Conservation (phyloP, 2,113 vertebrate genomes). For the Miniopterus natalensis region DNA sequence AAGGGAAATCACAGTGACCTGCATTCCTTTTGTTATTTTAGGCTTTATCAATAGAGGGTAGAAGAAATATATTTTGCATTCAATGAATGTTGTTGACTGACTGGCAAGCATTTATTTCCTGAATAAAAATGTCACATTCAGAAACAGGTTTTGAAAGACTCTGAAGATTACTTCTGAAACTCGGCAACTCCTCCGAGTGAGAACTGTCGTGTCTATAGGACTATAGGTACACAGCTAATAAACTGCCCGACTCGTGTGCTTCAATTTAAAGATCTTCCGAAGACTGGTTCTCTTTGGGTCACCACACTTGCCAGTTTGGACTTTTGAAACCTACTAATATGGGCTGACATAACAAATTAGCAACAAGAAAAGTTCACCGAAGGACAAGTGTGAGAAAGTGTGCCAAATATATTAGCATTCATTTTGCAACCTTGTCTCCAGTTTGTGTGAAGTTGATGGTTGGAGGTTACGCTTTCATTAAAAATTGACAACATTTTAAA, state of each 20-base stretch:
- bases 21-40: slow-evolving; percentile 53
- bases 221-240: slow-evolving; percentile 65
- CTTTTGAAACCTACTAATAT: slow-evolving; percentile 85
- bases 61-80: slow-evolving; percentile 56
- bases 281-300: slow-evolving; percentile 81
- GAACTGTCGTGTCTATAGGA: not conserved
- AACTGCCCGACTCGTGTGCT: slow-evolving; percentile 49
- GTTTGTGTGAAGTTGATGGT: slow-evolving; percentile 87
- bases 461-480: slow-evolving; percentile 90
- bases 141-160: slow-evolving; percentile 59
- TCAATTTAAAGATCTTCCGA: slow-evolving; percentile 79
- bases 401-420: slow-evolving; percentile 87
- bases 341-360: slow-evolving; percentile 89
- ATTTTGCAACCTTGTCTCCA: slow-evolving; percentile 84
- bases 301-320: slow-evolving; percentile 81
- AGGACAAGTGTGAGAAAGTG: slow-evolving; percentile 85
- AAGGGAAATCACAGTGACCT: slow-evolving; percentile 28
- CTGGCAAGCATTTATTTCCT: slow-evolving; percentile 64
- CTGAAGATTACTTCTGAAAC: slow-evolving; percentile 44
- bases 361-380: slow-evolving; percentile 86
- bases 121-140: slow-evolving; percentile 73
- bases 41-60: slow-evolving; percentile 15
- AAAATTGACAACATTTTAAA: slow-evolving; percentile 91
- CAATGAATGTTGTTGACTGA: slow-evolving; percentile 55
- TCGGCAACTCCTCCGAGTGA: slow-evolving; percentile 46